phyloP scores from a whole-genome alignment of 1,140 invertebrate genomes.

The Drosophila bifasciata region DNA sequence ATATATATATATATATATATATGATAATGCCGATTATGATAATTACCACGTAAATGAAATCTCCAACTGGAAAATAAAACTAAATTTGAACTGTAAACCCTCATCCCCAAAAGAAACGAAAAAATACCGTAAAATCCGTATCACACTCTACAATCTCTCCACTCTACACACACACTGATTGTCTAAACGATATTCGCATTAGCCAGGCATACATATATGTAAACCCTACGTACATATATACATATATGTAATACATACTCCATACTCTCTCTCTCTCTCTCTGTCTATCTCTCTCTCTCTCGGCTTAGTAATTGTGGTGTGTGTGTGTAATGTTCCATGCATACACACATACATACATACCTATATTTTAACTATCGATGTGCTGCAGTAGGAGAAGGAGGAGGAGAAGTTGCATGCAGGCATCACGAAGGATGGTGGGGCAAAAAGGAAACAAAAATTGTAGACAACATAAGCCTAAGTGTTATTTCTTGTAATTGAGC shows the following conservation, averaged over 20 bases:
- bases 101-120: background rate
- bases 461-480: slow-evolving; percentile 77
- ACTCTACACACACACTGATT: slow-evolving; percentile 21
- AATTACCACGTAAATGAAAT: slow-evolving; percentile 31
- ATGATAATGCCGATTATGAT: slow-evolving; percentile 47
- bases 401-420: background rate
- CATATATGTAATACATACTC: slow-evolving; percentile 26
- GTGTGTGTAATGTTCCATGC: background rate
- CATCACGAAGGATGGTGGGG: background rate
- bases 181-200: slow-evolving; percentile 45
- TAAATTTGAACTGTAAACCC: background rate
- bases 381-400: background rate
- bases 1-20: slow-evolving; percentile 10
- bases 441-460: slow-evolving; percentile 34
- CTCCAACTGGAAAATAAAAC: slow-evolving; percentile 19
- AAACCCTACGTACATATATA: slow-evolving; percentile 25
- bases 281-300: slow-evolving; percentile 24
- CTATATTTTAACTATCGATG: slow-evolving; percentile 56
- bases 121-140: background rate
- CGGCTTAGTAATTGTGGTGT: slow-evolving; percentile 4
- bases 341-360: slow-evolving; percentile 5
- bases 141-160: slow-evolving; percentile 15
- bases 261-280: slow-evolving; percentile 17
- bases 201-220: slow-evolving; percentile 35
- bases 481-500: slow-evolving; percentile 81